Conservation (phyloP, 2,888 invertebrate species). For the Molorchus minor region DNA sequence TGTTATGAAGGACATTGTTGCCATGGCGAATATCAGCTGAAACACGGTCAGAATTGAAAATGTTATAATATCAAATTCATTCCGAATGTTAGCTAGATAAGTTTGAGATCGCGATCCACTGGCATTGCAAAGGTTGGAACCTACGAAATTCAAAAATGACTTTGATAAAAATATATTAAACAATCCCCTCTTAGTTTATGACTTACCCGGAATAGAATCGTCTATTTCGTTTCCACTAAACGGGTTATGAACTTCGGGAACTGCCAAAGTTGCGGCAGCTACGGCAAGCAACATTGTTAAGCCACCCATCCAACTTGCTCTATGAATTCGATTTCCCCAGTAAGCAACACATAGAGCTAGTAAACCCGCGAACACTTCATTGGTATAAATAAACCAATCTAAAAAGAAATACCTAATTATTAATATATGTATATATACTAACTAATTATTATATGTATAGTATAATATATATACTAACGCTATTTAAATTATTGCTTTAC, state of each 20-base stretch:
- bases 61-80: slow-evolving; percentile 38
- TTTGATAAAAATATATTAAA: too few relatives aligned
- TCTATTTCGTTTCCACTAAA: slow-evolving; percentile 45
- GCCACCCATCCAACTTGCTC: slow-evolving; percentile 69
- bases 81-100: not conserved
- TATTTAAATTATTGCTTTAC: too few relatives aligned
- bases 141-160: too few relatives aligned
- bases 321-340: slow-evolving; percentile 69
- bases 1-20: slow-evolving; percentile 61
- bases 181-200: not conserved
- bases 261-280: slow-evolving; percentile 64
- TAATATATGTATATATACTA: not conserved
- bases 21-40: slow-evolving; percentile 46
- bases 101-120: not conserved
- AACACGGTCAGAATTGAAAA: slow-evolving; percentile 62
- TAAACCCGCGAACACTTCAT: slow-evolving; percentile 66
- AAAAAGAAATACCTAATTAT: slow-evolving; percentile 45
- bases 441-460: too few relatives aligned
- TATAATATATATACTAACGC: too few relatives aligned
- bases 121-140: not conserved
- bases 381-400: slow-evolving; percentile 69
- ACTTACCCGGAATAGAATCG: slow-evolving; percentile 44
- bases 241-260: slow-evolving; percentile 66
- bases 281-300: slow-evolving; percentile 66
- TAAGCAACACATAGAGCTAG: slow-evolving; percentile 67